phyloP scores from a whole-genome alignment of 2,113 vertebrate genomes.

The Nesogale talazaci region DNA sequence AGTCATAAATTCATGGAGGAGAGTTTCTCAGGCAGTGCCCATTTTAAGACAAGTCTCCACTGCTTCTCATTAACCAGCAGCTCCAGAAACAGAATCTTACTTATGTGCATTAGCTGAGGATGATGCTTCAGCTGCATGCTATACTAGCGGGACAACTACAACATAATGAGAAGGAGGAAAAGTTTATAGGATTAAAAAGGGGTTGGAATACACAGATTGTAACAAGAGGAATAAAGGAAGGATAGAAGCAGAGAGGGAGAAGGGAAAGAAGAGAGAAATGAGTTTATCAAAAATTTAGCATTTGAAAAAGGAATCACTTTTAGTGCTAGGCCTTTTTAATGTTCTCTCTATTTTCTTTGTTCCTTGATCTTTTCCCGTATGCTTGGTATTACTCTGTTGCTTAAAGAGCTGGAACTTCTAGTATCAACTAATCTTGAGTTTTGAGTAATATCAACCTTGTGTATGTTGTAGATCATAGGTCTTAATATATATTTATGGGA shows the following conservation, averaged over 20 bases:
- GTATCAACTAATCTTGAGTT: constrained; percentile 30
- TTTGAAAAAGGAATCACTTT: neutral
- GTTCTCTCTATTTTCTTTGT: neutral
- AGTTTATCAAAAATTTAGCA: neutral
- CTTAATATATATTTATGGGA: constrained; percentile 67
- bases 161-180: neutral
- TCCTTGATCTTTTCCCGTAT: neutral
- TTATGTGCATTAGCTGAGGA: neutral
- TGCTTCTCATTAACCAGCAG: neutral
- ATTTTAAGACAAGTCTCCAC: neutral
- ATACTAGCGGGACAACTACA: neutral
- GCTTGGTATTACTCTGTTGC: neutral
- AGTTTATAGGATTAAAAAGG: neutral
- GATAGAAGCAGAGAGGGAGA: neutral
- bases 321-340: neutral
- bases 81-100: neutral
- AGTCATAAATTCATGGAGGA: neutral
- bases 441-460: constrained; percentile 43
- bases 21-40: neutral
- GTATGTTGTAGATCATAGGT: constrained; percentile 46
- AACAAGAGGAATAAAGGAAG: neutral
- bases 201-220: fast-evolving
- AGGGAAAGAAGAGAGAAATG: neutral
- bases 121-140: neutral
- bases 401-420: constrained; percentile 44